Base-by-base conservation (phyloP, 2,797 vertebrate species). In the Takifugu ocellatus region DNA sequence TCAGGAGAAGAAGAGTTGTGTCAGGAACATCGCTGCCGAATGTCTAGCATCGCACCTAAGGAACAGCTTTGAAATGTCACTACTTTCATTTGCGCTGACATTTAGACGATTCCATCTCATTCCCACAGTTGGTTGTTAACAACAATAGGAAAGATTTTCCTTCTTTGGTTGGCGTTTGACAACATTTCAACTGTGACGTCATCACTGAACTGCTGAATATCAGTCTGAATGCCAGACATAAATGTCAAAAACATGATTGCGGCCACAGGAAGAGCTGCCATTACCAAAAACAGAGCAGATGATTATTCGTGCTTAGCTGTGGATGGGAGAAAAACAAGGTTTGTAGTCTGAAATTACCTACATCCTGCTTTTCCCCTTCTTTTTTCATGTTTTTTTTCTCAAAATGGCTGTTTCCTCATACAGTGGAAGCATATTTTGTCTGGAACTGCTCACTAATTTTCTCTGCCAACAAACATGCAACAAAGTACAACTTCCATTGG, bases 1-100 rank as follows among this genome's bases (percentile, higher is more conserved):
- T 57, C 63, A 66, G 31, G 31, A 44, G 47, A 33, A 42, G 25
- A 8, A 5, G 5, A 47, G 14, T 25, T 2, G 31, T 25, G 1
- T 17, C 16, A 1, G 16, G 31, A 9, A 49, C 2, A 6, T 33
- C 2, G 5, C 12, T 25, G 12, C 14, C 53, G 15, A 54, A 68
- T 49, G 25, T 17, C 24, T 26, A 46, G 9, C 55, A 49, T 44
- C 50, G n/a, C 39, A 47, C 17, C 2, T 6, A 45, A 26, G 48
- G 14, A 21, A 3, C 9, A 7, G 24, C 24, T 31, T 42, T 51
- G 5, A 55, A 61, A 58, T 43, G 24, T 2, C 14, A n/a, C 14
- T 25, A 6, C 21, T 45, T 25, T 64, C 7, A 51, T 51, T 59
- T 5, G 16, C 27, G 5, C 33, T 49, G 57, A 61, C 54, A 67